Evolutionary conservation across 2,888 invertebrate genomes (phyloP), one percentile per base, ranked within the genome.

Genomic region (Unio pictorum): DNA sequence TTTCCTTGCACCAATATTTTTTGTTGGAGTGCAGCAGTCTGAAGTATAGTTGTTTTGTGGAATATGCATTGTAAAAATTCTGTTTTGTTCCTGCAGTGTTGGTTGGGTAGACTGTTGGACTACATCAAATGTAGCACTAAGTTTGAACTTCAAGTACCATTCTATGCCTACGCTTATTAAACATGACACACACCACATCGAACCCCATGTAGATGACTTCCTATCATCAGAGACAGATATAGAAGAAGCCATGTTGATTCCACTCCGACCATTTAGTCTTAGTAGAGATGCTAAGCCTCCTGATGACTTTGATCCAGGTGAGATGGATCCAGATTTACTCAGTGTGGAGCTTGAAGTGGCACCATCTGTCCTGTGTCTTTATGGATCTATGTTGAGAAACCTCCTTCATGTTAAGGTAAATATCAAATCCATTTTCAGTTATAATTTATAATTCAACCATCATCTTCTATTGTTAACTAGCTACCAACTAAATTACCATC

Each of bases 31-130:
- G 45, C 17, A 62, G 15, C n/a, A n/a, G 6, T n/a, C 54, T 55
- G 26, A 18, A 11, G 55, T 61, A 11, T 61, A 26, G 11, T 54
- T 34, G 54, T 20, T 54, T 30, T 45, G 15, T 45, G 45, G 45
- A 15, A 23, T 26, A 64, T 64, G 28, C 26, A 17, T 26, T 18
- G 17, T 45, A 20, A 18, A 60, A 60, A 7, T 66, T 26, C 28
- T 62, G 11, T 74, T 59, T 56, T 73, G 59, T 63, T 57, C 67
- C 71, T 79, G 8, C 83, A 91, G 90, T 76, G 88, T 89, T 74
- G 97, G 97, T 3, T 99, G 98, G 98, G 93, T 98, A 0, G 97
- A 98, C 88, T 97, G 97, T 87, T 97, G 97, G 97, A 95, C 95
- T 63, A 96, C 98, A 8, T 97, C 97, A 0, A 97, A 97, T 75